These are phyloP conservation scores for Bombus huntii DNA, from an alignment of 1,140 invertebrate genomes.

Conservation along the genomic window DNA sequence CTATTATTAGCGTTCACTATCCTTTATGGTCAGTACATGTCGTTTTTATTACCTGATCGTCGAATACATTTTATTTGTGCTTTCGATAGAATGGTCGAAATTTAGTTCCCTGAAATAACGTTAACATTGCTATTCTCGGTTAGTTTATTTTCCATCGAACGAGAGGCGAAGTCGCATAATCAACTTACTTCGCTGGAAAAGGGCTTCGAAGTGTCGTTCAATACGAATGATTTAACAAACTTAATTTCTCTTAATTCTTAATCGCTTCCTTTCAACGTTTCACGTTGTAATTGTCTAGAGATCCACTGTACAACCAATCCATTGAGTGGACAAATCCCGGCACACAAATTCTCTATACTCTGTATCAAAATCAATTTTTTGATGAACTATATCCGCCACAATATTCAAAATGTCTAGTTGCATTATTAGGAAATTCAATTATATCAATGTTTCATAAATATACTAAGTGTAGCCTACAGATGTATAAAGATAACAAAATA, in stretches of 20 bases:
- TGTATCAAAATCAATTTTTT: background rate
- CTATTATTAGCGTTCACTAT: slow-evolving; percentile 57
- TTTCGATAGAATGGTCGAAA: background rate
- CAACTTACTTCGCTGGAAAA: background rate
- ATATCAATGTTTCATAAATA: background rate
- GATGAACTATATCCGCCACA: background rate
- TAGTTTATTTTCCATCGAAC: background rate
- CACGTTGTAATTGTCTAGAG: too few relatives aligned
- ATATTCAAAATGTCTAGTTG: too few relatives aligned
- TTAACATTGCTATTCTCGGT: background rate
- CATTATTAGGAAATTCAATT: background rate
- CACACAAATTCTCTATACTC: too few relatives aligned
- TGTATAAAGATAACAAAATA: too few relatives aligned
- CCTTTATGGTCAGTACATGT: slow-evolving; percentile 15
- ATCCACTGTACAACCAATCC: background rate
- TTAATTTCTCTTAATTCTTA: background rate
- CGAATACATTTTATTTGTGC: background rate
- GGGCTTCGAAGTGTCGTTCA: background rate
- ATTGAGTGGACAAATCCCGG: background rate
- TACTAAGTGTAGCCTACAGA: background rate
- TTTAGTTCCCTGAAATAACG: background rate
- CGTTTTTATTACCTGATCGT: slow-evolving; percentile 4
- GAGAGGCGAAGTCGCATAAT: background rate
- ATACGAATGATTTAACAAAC: background rate
- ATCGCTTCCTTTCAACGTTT: background rate